Evolutionary conservation across 2,797 vertebrate species (phyloP).

Genomic region (Pyrocephalus nanus): DNA sequence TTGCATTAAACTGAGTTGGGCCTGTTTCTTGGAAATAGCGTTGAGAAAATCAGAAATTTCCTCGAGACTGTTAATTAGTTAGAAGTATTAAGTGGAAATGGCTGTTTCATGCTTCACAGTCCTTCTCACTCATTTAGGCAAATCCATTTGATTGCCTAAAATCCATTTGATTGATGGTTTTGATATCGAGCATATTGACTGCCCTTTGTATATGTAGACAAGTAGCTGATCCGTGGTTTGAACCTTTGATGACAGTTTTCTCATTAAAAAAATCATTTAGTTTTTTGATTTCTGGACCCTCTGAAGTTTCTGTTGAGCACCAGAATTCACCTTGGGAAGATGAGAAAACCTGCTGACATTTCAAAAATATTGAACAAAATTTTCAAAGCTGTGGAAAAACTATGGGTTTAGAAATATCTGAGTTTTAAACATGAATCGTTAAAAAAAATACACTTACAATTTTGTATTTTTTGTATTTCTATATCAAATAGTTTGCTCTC

Average conservation of each 20-base stretch:
- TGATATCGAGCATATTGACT: rapidly evolving
- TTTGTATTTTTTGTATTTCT: neutral
- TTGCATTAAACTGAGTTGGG: neutral
- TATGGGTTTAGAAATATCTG: neutral
- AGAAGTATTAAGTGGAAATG: neutral
- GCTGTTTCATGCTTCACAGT: neutral
- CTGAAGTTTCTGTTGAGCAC: neutral
- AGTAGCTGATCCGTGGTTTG: neutral
- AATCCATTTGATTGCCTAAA: neutral
- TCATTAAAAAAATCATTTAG: neutral
- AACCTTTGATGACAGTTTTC: neutral
- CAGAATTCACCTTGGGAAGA: neutral
- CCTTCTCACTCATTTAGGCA: neutral
- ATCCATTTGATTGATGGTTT: neutral
- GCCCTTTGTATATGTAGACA: rapidly evolving
- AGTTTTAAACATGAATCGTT: neutral
- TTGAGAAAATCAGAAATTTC: neutral
- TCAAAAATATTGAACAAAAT: neutral
- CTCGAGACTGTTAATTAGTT: neutral
- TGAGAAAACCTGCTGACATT: neutral
- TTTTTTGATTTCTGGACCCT: neutral
- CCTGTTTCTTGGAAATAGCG: neutral
- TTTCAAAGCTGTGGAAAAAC: neutral
- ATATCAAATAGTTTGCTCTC: neutral
- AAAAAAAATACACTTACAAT: neutral